Evolutionary conservation across 1,140 invertebrate genomes (phyloP).

Genomic region (Parapsyche elsis): DNA sequence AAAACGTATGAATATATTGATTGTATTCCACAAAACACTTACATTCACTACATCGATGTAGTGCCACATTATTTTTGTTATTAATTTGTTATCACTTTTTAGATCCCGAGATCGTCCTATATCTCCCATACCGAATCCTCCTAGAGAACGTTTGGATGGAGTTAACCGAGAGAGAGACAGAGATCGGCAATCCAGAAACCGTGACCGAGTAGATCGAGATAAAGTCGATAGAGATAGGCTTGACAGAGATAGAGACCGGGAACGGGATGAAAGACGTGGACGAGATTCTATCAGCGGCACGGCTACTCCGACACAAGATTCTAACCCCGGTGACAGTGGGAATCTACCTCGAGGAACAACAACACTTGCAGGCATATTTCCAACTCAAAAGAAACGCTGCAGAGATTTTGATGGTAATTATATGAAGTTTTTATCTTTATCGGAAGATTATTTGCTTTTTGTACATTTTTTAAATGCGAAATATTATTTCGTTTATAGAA

Average conservation of each 20-base stretch:
- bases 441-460: too few relatives aligned
- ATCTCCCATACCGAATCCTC: constrained; percentile 32
- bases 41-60: too few relatives aligned
- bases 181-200: constrained; percentile 38
- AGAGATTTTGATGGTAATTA: constrained; percentile 78
- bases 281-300: constrained; percentile 58
- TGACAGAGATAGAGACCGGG: constrained; percentile 11
- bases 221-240: constrained; percentile 7
- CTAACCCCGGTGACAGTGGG: constrained; percentile 69
- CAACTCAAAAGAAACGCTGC: constrained; percentile 72
- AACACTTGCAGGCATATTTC: constrained; percentile 57
- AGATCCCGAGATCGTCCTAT: constrained; percentile 46
- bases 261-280: constrained; percentile 38
- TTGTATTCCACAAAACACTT: too few relatives aligned
- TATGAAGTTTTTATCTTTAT: constrained; percentile 30
- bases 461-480: not conserved
- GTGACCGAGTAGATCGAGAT: constrained; percentile 27
- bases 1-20: too few relatives aligned
- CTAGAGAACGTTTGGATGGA: constrained; percentile 42
- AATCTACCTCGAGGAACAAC: constrained; percentile 43
- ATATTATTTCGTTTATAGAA: constrained; percentile 67
- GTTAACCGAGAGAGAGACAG: constrained; percentile 47
- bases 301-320: constrained; percentile 71
- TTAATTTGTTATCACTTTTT: not conserved
- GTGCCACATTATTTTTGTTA: too few relatives aligned